Conservation (phyloP, 2,113 vertebrate genomes). For the Corythornis vintsioides region DNA sequence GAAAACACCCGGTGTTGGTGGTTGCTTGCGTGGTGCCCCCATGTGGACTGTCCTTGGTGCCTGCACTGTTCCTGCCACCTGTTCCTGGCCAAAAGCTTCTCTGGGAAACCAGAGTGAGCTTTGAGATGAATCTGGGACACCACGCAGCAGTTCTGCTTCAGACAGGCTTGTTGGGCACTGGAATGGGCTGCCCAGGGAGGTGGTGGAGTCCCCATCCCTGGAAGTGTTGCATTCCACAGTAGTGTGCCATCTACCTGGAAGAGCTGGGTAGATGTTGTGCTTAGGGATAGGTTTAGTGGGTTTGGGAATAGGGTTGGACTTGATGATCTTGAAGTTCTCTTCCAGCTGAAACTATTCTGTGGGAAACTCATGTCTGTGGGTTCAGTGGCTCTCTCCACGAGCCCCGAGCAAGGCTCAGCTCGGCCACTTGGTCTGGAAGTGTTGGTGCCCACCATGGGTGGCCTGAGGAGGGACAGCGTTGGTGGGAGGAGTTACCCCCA, state of each 20-base stretch:
- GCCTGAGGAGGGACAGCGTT: background rate
- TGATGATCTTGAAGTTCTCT: too few relatives aligned
- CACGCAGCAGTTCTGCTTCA: background rate
- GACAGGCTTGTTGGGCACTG: too few relatives aligned
- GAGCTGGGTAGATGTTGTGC: too few relatives aligned
- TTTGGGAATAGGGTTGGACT: too few relatives aligned
- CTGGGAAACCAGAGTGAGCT: background rate
- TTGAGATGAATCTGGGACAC: background rate
- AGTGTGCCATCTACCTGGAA: too few relatives aligned
- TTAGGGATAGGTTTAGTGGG: too few relatives aligned
- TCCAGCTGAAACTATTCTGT: too few relatives aligned
- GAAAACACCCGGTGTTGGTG: fast-evolving
- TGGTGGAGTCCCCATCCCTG: too few relatives aligned
- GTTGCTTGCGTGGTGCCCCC: fast-evolving
- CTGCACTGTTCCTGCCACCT: background rate
- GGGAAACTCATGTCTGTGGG: background rate
- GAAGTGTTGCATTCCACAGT: too few relatives aligned
- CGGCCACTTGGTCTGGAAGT: background rate
- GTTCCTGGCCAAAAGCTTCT: background rate
- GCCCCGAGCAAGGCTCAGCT: background rate
- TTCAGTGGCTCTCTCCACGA: background rate
- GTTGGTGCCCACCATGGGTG: fast-evolving
- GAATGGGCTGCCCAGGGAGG: too few relatives aligned
- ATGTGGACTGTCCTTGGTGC: fast-evolving
- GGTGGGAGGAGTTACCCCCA: too few relatives aligned